Conservation (phyloP, 2,888 invertebrate species). For the Harpalus rubripes region DNA sequence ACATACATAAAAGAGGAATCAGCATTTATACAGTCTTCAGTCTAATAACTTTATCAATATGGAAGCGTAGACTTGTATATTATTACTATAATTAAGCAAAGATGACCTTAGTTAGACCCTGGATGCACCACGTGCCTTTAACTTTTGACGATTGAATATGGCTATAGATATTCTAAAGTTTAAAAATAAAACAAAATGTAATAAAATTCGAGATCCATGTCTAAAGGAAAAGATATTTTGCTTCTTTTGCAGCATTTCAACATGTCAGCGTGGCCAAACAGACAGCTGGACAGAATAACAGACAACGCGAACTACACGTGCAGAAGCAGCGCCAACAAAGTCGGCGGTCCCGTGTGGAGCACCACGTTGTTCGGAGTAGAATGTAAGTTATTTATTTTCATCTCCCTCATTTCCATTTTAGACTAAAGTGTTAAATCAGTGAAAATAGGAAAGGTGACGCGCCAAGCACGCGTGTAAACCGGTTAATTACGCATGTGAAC, state of each 20-base stretch:
- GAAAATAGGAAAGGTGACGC: slow-evolving; percentile 3
- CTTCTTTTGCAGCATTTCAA: slow-evolving; percentile 85
- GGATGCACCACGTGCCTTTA: too few species aligned
- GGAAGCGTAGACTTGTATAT: too few species aligned
- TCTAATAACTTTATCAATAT: too few species aligned
- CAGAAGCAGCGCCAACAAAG: slow-evolving; percentile 87
- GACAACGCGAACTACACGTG: slow-evolving; percentile 93
- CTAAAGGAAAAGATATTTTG: too few species aligned
- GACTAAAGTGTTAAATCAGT: slow-evolving; percentile 27
- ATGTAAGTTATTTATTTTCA: slow-evolving; percentile 82
- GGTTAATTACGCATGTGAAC: slow-evolving; percentile 27
- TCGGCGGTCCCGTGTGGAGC: slow-evolving; percentile 90
- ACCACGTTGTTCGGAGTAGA: slow-evolving; percentile 93
- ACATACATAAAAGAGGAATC: too few species aligned
- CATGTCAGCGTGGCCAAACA: slow-evolving; percentile 90
- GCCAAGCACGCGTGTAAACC: slow-evolving; percentile 15
- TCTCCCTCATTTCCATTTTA: not conserved
- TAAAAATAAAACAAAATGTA: not conserved
- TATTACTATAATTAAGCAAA: too few species aligned
- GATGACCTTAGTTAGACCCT: too few species aligned
- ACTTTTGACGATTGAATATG: too few species aligned
- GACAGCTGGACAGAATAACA: slow-evolving; percentile 86
- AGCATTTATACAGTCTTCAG: too few species aligned
- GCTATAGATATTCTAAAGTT: not conserved
- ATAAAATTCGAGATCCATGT: too few species aligned